Evolutionary conservation across 2,113 vertebrate genomes (phyloP).

Genomic region (Alectura lathami): DNA sequence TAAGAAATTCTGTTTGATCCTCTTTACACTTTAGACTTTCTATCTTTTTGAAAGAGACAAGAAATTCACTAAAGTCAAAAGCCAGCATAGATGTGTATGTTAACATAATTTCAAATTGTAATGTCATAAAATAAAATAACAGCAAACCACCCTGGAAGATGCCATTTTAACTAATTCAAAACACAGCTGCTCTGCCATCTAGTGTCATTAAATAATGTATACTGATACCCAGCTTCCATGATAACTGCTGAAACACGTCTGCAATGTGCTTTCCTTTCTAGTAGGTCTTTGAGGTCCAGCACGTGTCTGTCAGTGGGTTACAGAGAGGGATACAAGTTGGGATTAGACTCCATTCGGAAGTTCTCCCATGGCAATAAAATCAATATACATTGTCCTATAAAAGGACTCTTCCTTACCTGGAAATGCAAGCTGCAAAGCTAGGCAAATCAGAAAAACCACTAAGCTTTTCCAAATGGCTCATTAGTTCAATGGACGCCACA

Average conservation of each 20-base stretch:
- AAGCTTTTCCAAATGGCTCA: neutral
- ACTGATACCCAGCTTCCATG: neutral
- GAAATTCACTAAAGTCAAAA: neutral
- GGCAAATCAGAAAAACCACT: neutral
- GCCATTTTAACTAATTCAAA: neutral
- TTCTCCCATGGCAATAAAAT: neutral
- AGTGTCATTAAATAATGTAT: constrained; percentile 14
- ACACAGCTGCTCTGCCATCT: constrained; percentile 55
- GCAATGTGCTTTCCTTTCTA: neutral
- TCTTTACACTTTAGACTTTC: neutral
- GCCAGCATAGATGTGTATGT: neutral
- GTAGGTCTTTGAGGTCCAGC: neutral
- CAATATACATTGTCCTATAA: neutral
- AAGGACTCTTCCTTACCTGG: neutral
- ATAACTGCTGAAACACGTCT: neutral
- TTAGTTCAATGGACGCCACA: neutral
- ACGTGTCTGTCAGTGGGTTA: neutral
- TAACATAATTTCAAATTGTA: neutral
- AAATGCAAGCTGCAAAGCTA: neutral
- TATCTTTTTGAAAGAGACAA: neutral
- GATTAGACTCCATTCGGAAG: neutral
- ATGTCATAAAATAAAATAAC: neutral
- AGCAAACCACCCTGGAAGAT: neutral
- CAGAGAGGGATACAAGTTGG: neutral
- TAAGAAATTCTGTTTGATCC: neutral